These are phyloP conservation scores for Cygnus buccinator DNA, from an alignment of 2,113 vertebrate species.

Conservation along the genomic window DNA sequence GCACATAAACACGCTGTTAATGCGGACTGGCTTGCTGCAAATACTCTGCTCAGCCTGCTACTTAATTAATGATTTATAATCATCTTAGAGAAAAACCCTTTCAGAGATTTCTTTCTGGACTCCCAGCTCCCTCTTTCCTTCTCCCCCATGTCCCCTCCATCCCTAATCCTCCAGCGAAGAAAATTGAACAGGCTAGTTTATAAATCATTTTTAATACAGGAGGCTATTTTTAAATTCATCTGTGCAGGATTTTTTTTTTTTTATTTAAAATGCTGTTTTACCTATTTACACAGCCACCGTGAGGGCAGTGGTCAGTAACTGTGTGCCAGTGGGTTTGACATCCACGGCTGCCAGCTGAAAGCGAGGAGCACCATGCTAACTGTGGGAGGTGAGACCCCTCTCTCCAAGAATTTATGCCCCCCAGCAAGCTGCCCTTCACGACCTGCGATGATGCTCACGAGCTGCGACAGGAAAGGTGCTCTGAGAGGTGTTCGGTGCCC, in stretches of 20 bases:
- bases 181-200: background rate
- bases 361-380: background rate
- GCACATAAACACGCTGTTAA: background rate
- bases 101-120: background rate
- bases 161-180: background rate
- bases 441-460: background rate
- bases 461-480: background rate
- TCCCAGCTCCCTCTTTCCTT: background rate
- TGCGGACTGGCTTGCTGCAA: background rate
- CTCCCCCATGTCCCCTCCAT: background rate
- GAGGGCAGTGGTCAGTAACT: background rate
- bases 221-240: background rate
- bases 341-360: background rate
- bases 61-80: background rate
- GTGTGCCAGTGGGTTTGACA: background rate
- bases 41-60: background rate
- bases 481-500: background rate
- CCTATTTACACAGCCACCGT: background rate
- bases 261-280: background rate
- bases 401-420: background rate
- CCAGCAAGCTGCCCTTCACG: background rate
- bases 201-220: background rate
- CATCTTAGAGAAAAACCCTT: background rate
- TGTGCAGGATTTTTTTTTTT: background rate
- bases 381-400: background rate